These are phyloP conservation scores for Pseudomyrmex cubaensis DNA, from an alignment of 1,140 invertebrate genomes.

Conservation along the genomic window DNA sequence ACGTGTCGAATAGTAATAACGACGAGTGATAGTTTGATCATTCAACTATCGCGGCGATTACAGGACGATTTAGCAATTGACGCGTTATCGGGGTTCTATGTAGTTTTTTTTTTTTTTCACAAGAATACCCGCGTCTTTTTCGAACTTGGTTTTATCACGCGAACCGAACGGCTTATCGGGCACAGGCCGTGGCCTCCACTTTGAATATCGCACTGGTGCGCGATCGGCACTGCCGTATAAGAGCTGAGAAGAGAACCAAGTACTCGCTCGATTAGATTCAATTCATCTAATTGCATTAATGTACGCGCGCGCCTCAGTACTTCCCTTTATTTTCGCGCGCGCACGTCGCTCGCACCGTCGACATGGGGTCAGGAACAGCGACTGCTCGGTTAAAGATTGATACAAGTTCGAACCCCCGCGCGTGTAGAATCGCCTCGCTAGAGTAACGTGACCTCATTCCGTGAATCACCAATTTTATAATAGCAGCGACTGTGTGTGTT, in stretches of 20 bases:
- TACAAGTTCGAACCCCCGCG: slow-evolving; percentile 76
- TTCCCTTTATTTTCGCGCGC: slow-evolving; percentile 50
- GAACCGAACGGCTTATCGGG: slow-evolving; percentile 3
- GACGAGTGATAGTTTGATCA: not conserved
- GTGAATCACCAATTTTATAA: slow-evolving; percentile 84
- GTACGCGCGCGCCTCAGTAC: slow-evolving; percentile 15
- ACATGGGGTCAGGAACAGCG: slow-evolving; percentile 80
- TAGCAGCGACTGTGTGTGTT: slow-evolving; percentile 69
- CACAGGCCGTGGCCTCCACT: not conserved
- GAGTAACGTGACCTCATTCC: slow-evolving; percentile 80
- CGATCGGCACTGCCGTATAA: not conserved
- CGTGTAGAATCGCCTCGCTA: slow-evolving; percentile 51
- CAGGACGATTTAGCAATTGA: not conserved
- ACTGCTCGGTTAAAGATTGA: slow-evolving; percentile 76
- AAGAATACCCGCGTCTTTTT: not conserved
- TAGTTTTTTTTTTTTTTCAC: no score
- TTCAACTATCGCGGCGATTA: not conserved
- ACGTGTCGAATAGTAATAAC: not conserved
- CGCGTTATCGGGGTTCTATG: not conserved
- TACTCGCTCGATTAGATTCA: slow-evolving; percentile 62
- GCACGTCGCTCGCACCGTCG: slow-evolving; percentile 55
- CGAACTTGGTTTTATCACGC: not conserved
- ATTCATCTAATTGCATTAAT: slow-evolving; percentile 67
- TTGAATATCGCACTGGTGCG: slow-evolving; percentile 9
- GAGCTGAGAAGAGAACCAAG: not conserved